Base-by-base conservation (phyloP, 1,140 invertebrate species). In the Parasteatoda tepidariorum region DNA sequence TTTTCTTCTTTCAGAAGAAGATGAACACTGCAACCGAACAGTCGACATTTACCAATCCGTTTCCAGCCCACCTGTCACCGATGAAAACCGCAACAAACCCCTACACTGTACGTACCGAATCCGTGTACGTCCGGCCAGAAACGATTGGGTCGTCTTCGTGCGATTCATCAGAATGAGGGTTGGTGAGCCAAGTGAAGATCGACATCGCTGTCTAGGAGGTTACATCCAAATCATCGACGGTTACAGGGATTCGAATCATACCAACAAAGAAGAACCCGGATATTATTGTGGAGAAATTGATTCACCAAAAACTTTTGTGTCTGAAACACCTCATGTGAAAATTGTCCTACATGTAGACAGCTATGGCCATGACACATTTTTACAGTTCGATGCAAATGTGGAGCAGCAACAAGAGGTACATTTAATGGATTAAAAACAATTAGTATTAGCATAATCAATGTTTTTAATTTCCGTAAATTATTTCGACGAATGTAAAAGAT, bases 251-350 rank as follows among this genome's bases (percentile, higher is more conserved):
- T 83, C 76, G 2, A 86, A 86, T 57, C 55, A 71, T 30, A 84
- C 62, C 38, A 84, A 84, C 18, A 70, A 73, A 15, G 75, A 84
- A 5, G 70, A 82, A 9, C 78, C 84, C 0, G 96, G 96, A 3
- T 92, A 95, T 79, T 97, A 96, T 88, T 97, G 96, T 88, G 96
- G 95, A 0, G 96, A 97, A 88, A 95, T 94, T 22, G 96, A 97
- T 87, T 95, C 96, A 86, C 94, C 95, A 0, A 95, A 97, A 89
- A 96, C 95, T 5, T 97, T 97, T 90, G 96, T 97, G 87, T 97
- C 95, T 15, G 96, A 97, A 89, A 97, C 95, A 18, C 95, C 94
- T 87, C 95, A 96, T 88, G 95, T 97, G 7, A 95, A 95, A 87
- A 92, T 97, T 31, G 91, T 96, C 55, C 96, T 97, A 90, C 94